Conservation (phyloP, 2,113 vertebrate genomes). For the Pitta sordida region DNA sequence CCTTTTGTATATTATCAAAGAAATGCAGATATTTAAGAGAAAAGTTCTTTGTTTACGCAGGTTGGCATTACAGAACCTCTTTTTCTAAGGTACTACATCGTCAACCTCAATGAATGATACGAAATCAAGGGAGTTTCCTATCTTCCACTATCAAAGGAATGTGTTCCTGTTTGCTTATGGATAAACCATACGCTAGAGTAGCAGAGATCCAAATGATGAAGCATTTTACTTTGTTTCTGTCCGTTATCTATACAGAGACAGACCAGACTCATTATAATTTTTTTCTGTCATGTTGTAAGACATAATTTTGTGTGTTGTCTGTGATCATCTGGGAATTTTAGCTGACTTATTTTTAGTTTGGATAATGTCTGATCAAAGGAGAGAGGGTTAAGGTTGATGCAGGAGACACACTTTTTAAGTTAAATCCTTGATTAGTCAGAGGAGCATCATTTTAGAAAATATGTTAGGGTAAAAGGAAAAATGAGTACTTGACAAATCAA, state of each 20-base stretch:
- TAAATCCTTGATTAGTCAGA: constrained; percentile 3
- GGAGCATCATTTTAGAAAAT: constrained; percentile 11
- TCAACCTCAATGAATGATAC: not conserved
- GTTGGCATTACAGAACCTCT: not conserved
- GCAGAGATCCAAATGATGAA: not conserved
- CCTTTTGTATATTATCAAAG: not conserved
- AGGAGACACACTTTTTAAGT: not conserved
- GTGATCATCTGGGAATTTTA: not conserved
- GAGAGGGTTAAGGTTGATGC: not conserved
- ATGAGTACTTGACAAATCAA: not conserved
- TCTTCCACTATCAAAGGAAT: not conserved
- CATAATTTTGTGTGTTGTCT: not conserved
- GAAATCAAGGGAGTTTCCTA: not conserved
- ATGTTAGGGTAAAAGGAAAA: not conserved
- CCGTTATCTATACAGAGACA: not conserved
- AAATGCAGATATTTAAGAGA: not conserved
- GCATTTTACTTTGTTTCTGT: not conserved
- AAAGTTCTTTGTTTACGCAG: not conserved
- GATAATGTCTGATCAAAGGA: constrained; percentile 24
- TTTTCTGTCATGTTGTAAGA: not conserved
- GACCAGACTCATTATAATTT: not conserved
- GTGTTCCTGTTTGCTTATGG: not conserved
- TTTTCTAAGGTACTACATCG: not conserved
- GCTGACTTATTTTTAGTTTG: not conserved
- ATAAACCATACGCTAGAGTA: not conserved